Percentiles rank a stretch among this genome's conserved stretches.
These are phyloP conservation scores for Goniozus legneri DNA, from an alignment of 1,140 invertebrate species.

Conservation along the genomic window DNA sequence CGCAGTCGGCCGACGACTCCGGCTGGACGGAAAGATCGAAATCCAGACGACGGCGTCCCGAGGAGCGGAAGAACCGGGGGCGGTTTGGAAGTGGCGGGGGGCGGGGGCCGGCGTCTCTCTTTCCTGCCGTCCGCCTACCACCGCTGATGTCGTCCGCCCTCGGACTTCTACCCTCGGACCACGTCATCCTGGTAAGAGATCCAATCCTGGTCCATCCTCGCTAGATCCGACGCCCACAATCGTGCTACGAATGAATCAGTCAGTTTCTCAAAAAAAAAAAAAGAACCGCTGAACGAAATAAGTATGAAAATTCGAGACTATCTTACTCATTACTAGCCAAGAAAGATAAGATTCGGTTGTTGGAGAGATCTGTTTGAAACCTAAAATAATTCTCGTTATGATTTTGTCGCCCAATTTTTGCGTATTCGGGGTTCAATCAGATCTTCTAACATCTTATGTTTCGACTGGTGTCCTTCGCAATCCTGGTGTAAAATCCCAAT, in stretches of 20 bases:
- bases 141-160: constrained; percentile 54
- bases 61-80: constrained; percentile 52
- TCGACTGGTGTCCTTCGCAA: not conserved
- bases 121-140: constrained; percentile 51
- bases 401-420: too few relatives aligned
- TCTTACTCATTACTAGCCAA: too few relatives aligned
- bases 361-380: too few relatives aligned
- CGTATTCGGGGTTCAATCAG: too few relatives aligned
- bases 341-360: too few relatives aligned
- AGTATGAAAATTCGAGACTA: too few relatives aligned
- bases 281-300: too few relatives aligned
- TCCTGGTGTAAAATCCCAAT: too few relatives aligned
- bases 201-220: too few relatives aligned
- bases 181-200: constrained; percentile 55
- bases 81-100: constrained; percentile 50
- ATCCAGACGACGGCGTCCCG: constrained; percentile 52
- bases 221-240: not conserved
- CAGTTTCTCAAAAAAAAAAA: not conserved
- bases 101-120: constrained; percentile 50
- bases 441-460: too few relatives aligned
- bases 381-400: too few relatives aligned
- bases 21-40: constrained; percentile 42
- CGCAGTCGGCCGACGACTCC: constrained; percentile 21
- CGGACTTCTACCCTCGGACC: constrained; percentile 55
- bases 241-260: not conserved